Percentiles rank a stretch among this genome's conserved stretches.
Conservation (phyloP, 2,113 vertebrate genomes). For the Xyliphius kryptos region DNA sequence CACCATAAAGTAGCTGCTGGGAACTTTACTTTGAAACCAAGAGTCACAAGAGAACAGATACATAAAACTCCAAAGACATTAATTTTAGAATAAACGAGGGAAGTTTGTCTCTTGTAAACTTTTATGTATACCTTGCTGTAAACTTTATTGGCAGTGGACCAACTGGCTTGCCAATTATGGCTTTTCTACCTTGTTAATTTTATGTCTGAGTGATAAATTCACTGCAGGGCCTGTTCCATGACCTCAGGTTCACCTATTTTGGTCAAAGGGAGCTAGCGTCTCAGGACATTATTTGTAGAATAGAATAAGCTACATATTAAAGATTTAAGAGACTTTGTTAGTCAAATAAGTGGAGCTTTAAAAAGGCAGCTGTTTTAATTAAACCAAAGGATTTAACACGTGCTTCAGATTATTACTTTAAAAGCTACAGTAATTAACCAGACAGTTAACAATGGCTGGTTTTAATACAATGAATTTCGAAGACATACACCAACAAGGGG, state of each 20-base stretch:
- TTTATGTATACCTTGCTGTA: conserved; percentile 67
- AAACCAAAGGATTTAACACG: background rate
- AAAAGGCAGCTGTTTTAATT: background rate
- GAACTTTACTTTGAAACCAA: conserved; percentile 32
- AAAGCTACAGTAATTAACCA: background rate
- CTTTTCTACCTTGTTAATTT: conserved; percentile 76
- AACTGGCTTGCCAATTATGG: conserved; percentile 66
- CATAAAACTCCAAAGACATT: conserved; percentile 43
- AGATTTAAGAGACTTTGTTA: conserved; percentile 9
- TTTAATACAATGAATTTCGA: too few species aligned
- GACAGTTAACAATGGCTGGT: too few species aligned
- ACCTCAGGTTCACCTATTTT: conserved; percentile 36
- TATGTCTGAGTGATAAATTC: conserved; percentile 79
- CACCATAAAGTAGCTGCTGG: conserved; percentile 29
- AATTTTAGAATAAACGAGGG: conserved; percentile 47
- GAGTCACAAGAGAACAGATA: conserved; percentile 23
- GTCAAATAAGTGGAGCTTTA: conserved; percentile 3
- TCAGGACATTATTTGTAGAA: conserved; percentile 12
- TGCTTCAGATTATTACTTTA: background rate
- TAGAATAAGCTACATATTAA: background rate
- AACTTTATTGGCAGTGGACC: conserved; percentile 77
- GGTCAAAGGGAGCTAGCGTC: conserved; percentile 7
- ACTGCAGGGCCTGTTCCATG: conserved; percentile 56
- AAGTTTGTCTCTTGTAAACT: conserved; percentile 50
- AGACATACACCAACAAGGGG: too few species aligned